Conservation (phyloP, 2,888 invertebrate genomes). For the Hirtodrosophila histrioides region DNA sequence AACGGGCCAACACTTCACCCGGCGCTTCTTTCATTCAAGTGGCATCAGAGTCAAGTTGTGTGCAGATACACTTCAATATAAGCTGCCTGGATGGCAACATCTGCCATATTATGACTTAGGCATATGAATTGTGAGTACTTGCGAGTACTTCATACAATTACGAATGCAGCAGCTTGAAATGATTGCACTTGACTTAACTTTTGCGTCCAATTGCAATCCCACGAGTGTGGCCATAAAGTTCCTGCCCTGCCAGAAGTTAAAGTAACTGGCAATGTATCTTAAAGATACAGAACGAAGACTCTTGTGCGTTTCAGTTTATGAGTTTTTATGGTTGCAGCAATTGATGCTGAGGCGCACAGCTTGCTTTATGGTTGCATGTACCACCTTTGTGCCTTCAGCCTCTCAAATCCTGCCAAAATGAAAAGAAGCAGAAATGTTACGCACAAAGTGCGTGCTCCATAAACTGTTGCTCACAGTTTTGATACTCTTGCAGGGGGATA, state of each 20-base stretch:
- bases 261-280: constrained; percentile 54
- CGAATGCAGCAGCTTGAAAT: constrained; percentile 67
- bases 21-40: constrained; percentile 1
- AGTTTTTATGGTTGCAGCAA: constrained; percentile 57
- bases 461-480: constrained; percentile 27
- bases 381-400: constrained; percentile 36
- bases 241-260: constrained; percentile 40
- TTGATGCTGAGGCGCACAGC: constrained; percentile 19
- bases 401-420: neutral
- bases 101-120: constrained; percentile 49
- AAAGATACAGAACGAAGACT: constrained; percentile 29
- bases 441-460: constrained; percentile 46
- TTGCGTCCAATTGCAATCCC: constrained; percentile 20
- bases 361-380: constrained; percentile 58
- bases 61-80: constrained; percentile 14
- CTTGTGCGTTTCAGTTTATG: constrained; percentile 46
- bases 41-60: constrained; percentile 4
- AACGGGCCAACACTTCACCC: constrained; percentile 1
- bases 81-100: constrained; percentile 30
- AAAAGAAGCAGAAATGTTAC: constrained; percentile 24
- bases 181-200: constrained; percentile 67
- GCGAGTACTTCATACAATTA: constrained; percentile 53
- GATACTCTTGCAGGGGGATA: constrained; percentile 7
- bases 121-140: constrained; percentile 45
- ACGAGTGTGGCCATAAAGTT: constrained; percentile 51